These are phyloP conservation scores for Paramormyrops kingsleyae DNA, from an alignment of 2,113 vertebrate genomes.

Conservation along the genomic window DNA sequence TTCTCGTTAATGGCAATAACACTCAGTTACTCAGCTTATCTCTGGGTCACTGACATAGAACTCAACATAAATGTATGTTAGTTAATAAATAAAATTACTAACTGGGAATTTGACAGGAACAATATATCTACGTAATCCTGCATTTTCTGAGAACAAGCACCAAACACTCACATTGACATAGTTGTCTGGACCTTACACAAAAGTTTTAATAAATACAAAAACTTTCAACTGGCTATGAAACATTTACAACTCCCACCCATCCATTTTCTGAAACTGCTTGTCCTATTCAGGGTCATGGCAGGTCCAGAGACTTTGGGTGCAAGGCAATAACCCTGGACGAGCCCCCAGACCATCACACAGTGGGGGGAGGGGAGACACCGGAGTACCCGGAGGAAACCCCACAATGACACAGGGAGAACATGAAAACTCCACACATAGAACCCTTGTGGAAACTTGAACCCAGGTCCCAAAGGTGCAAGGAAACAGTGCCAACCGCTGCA, in stretches of 20 bases:
- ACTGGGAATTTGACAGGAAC: neutral
- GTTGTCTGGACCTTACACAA: neutral
- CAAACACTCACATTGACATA: neutral
- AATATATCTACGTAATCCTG: neutral
- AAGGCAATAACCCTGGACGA: too few relatives aligned
- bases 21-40: neutral
- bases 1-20: neutral
- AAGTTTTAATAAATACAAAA: neutral
- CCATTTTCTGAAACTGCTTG: too few relatives aligned
- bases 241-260: neutral
- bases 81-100: neutral
- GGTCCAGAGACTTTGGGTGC: too few relatives aligned
- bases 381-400: too few relatives aligned
- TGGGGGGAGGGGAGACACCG: too few relatives aligned
- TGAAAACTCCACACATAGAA: too few relatives aligned
- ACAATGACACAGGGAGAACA: too few relatives aligned
- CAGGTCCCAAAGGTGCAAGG: too few relatives aligned
- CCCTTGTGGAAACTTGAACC: too few relatives aligned
- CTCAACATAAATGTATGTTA: neutral
- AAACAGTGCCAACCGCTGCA: too few relatives aligned
- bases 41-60: neutral
- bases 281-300: too few relatives aligned
- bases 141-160: neutral
- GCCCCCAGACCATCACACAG: too few relatives aligned
- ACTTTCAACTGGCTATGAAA: neutral